Evolutionary conservation across 1,140 invertebrate genomes (phyloP).

Genomic region (Colletes gigas): DNA sequence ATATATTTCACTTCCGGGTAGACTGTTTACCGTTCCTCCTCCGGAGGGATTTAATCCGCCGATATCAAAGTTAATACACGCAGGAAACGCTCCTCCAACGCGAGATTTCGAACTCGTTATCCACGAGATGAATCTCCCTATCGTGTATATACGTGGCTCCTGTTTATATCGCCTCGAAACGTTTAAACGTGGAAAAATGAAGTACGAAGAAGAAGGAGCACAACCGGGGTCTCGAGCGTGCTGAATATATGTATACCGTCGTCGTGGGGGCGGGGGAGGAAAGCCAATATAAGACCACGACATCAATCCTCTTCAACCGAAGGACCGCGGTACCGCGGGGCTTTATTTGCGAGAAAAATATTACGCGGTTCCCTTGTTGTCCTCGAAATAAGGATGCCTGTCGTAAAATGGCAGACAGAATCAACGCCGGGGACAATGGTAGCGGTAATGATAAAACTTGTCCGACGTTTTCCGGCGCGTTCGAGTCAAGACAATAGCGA

Average conservation of each 20-base stretch:
- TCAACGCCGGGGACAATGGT: constrained; percentile 2
- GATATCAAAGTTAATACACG: background rate
- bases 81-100: background rate
- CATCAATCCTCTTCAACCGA: constrained; percentile 8
- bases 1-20: background rate
- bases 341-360: constrained; percentile 25
- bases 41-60: background rate
- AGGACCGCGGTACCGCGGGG: background rate
- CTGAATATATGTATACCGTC: background rate
- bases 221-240: background rate
- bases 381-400: background rate
- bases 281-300: background rate
- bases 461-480: background rate
- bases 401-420: constrained; percentile 7
- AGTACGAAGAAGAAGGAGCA: background rate
- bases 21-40: background rate
- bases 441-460: constrained; percentile 5
- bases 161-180: background rate
- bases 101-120: background rate
- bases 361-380: background rate
- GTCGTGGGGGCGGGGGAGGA: background rate
- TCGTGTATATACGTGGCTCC: background rate
- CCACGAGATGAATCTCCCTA: background rate
- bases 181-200: constrained; percentile 2
- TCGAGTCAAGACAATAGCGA: background rate